These are phyloP conservation scores for Epiblema foenella DNA, from an alignment of 2,888 invertebrate genomes.

Conservation along the genomic window DNA sequence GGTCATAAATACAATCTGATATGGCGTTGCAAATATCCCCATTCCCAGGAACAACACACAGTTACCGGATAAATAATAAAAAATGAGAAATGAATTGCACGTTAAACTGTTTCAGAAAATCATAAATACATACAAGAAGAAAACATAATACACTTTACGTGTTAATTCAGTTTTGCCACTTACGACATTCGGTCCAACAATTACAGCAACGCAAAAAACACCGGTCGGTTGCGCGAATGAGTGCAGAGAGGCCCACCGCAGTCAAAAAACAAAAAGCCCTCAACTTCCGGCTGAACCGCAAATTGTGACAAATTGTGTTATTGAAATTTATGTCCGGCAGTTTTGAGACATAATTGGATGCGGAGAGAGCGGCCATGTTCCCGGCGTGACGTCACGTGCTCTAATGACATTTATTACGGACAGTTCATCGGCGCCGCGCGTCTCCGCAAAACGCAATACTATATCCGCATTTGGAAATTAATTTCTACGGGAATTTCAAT, in stretches of 20 bases:
- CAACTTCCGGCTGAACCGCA: constrained; percentile 63
- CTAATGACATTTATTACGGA: constrained; percentile 79
- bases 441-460: constrained; percentile 63
- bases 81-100: no score
- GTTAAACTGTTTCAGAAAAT: no score
- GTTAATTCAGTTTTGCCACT: constrained; percentile 1
- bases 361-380: constrained; percentile 70
- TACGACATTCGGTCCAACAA: neutral
- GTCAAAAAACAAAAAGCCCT: constrained; percentile 67
- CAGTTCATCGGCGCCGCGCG: constrained; percentile 74
- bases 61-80: no score
- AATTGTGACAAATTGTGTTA: constrained; percentile 80
- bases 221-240: constrained; percentile 7
- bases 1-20: neutral
- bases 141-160: no score
- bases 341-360: constrained; percentile 80
- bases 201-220: constrained; percentile 15
- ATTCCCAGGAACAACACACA: neutral
- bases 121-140: no score
- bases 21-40: neutral
- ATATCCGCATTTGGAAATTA: constrained; percentile 71
- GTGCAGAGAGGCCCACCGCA: constrained; percentile 49
- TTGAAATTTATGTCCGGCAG: constrained; percentile 80
- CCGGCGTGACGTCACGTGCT: constrained; percentile 73
- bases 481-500: constrained; percentile 68